Conservation (phyloP, 1,140 invertebrate genomes). For the Drosophila pandora region DNA sequence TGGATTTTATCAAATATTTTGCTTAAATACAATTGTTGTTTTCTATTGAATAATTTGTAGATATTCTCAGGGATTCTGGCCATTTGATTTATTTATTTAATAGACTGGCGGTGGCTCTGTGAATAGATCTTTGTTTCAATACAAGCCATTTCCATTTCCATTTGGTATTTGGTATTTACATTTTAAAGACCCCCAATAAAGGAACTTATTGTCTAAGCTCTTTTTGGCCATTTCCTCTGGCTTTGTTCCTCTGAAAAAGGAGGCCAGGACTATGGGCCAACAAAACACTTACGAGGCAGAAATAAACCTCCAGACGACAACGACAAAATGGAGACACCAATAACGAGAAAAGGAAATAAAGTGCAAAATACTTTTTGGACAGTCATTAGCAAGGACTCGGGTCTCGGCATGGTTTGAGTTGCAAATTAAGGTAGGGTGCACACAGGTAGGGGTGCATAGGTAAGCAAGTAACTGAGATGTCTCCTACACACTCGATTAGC, state of each 20-base stretch:
- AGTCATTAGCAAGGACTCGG: slow-evolving; percentile 40
- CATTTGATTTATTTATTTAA: neutral
- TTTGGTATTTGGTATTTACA: neutral
- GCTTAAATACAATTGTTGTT: neutral
- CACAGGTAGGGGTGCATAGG: too few relatives aligned
- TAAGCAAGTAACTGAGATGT: slow-evolving; percentile 27
- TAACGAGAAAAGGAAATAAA: slow-evolving; percentile 48
- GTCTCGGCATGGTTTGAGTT: slow-evolving; percentile 12
- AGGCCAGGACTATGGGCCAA: too few relatives aligned
- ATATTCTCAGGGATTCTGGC: neutral
- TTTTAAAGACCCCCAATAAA: neutral
- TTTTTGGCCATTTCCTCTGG: slow-evolving; percentile 12
- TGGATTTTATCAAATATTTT: slow-evolving; percentile 8
- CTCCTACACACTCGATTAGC: slow-evolving; percentile 32
- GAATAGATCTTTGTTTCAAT: neutral
- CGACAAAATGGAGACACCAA: slow-evolving; percentile 28
- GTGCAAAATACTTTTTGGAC: slow-evolving; percentile 48
- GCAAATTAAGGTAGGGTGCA: slow-evolving; percentile 28
- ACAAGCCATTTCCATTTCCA: too few relatives aligned
- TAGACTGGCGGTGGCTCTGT: neutral
- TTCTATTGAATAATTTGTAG: slow-evolving; percentile 2
- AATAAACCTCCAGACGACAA: slow-evolving; percentile 19
- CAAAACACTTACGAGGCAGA: slow-evolving; percentile 13
- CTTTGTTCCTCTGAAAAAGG: slow-evolving; percentile 11
- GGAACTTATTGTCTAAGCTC: slow-evolving; percentile 5